phyloP scores from a whole-genome alignment of 2,888 invertebrate species.

The Thymelicus sylvestris region DNA sequence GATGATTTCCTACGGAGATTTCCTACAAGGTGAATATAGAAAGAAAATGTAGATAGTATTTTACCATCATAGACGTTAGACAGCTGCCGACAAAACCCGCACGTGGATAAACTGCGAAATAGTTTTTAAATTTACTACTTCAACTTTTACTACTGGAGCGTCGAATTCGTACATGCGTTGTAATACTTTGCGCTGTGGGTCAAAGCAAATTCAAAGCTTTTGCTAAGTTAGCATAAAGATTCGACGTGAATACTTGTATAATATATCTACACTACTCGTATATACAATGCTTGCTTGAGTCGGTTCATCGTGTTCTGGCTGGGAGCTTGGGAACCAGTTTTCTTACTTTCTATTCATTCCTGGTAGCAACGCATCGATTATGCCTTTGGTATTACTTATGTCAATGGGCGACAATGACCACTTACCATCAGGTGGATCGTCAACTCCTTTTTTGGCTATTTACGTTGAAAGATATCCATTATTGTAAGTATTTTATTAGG shows the following conservation, averaged over 20 bases:
- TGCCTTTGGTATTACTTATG: too few relatives aligned
- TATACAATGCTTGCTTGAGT: too few relatives aligned
- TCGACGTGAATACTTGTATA: background rate
- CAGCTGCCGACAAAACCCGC: constrained; percentile 1
- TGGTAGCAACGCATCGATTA: too few relatives aligned
- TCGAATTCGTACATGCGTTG: constrained; percentile 10
- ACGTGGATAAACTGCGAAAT: constrained; percentile 26
- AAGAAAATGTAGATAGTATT: constrained; percentile 14
- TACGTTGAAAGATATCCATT: too few relatives aligned
- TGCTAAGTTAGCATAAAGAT: constrained; percentile 1
- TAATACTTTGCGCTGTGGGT: constrained; percentile 8
- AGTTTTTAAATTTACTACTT: constrained; percentile 24
- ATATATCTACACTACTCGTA: too few relatives aligned
- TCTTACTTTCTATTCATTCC: too few relatives aligned
- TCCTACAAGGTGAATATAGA: background rate
- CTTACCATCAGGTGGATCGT: too few relatives aligned
- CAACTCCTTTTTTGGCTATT: too few relatives aligned
- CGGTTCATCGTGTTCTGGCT: too few relatives aligned
- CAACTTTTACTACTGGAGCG: background rate
- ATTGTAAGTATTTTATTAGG: too few relatives aligned
- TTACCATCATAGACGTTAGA: constrained; percentile 11
- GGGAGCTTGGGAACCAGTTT: too few relatives aligned
- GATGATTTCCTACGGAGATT: background rate
- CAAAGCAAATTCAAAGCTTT: constrained; percentile 19
- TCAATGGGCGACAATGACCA: too few relatives aligned